Conservation (phyloP, 2,113 vertebrate species). For the Zootoca vivipara region DNA sequence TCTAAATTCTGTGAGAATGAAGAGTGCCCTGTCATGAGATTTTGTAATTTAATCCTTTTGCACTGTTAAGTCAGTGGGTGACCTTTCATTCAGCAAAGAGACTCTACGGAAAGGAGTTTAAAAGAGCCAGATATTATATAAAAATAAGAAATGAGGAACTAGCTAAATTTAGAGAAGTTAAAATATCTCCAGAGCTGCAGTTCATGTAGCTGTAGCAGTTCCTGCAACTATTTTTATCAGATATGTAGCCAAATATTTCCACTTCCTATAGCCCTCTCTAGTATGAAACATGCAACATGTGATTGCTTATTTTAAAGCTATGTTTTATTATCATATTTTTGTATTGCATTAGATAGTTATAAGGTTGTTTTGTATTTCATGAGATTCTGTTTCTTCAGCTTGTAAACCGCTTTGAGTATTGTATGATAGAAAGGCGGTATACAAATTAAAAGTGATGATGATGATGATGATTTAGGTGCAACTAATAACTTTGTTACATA, state of each 20-base stretch:
- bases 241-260: rapidly evolving
- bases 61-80: neutral
- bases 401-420: too few relatives aligned
- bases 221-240: neutral
- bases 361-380: too few relatives aligned
- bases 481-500: constrained; percentile 3
- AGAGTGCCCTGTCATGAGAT: constrained; percentile 10
- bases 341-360: too few relatives aligned
- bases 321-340: too few relatives aligned
- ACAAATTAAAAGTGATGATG: too few relatives aligned
- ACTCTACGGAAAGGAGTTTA: neutral
- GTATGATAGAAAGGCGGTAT: too few relatives aligned
- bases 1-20: neutral
- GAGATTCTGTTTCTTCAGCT: too few relatives aligned
- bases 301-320: too few relatives aligned
- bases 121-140: neutral
- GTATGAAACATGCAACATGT: constrained; percentile 12
- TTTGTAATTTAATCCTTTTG: neutral
- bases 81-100: neutral
- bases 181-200: neutral
- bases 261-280: neutral
- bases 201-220: neutral
- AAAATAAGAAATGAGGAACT: rapidly evolving
- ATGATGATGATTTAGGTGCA: neutral
- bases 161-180: neutral